phyloP scores from a whole-genome alignment of 2,888 invertebrate genomes.

The Selenia dentaria region DNA sequence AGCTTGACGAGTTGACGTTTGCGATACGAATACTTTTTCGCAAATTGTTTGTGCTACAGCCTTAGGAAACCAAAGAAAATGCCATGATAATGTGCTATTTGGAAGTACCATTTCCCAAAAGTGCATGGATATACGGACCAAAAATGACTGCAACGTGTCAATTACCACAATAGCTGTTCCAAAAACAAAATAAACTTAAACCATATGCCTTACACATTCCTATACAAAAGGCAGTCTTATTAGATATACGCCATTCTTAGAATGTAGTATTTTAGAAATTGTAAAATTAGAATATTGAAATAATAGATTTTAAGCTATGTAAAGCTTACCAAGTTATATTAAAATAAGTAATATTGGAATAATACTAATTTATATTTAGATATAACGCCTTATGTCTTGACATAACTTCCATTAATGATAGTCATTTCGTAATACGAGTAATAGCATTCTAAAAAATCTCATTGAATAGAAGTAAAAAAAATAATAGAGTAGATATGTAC shows the following conservation, averaged over 20 bases:
- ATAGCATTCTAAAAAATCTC: too few relatives aligned
- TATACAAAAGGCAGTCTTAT: conserved; percentile 22
- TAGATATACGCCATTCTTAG: too few relatives aligned
- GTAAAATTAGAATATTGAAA: too few relatives aligned
- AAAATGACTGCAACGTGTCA: conserved; percentile 66
- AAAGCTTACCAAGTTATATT: neutral
- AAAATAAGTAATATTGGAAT: neutral
- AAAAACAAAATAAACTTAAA: conserved; percentile 14
- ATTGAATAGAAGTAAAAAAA: too few relatives aligned
- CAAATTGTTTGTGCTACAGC: too few relatives aligned
- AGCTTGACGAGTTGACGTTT: too few relatives aligned
- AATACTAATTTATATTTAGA: neutral
- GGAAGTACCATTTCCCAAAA: conserved; percentile 38
- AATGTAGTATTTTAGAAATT: too few relatives aligned
- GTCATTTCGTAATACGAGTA: neutral
- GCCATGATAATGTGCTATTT: neutral
- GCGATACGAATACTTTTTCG: too few relatives aligned
- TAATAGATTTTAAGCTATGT: too few relatives aligned
- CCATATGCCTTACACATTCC: conserved; percentile 25
- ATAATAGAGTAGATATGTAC: too few relatives aligned
- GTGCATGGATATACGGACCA: conserved; percentile 58
- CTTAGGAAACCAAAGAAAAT: neutral
- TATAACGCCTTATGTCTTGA: too few relatives aligned
- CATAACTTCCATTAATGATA: neutral
- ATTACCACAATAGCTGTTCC: conserved; percentile 58